Percentiles rank a stretch among this genome's conserved stretches.
Conservation (phyloP, 2,888 invertebrate species). For the Dicyrtoma fusca region DNA sequence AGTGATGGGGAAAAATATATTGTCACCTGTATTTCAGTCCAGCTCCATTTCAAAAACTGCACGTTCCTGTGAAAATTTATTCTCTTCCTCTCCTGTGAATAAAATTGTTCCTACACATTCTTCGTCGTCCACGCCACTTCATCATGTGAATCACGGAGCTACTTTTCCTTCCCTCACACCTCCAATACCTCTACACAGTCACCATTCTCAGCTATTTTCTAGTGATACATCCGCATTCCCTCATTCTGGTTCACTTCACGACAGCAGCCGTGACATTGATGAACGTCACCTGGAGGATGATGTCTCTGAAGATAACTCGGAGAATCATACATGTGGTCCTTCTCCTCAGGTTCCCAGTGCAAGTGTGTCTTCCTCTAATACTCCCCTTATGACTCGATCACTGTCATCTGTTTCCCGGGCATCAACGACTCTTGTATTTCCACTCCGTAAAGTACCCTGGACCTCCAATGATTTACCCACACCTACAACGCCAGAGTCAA, state of each 20-base stretch:
- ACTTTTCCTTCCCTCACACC: background rate
- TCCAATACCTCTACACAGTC: background rate
- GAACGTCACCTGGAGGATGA: no score
- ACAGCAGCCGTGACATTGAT: background rate
- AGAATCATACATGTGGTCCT: background rate
- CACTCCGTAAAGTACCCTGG: slow-evolving; percentile 42
- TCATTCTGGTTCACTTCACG: background rate
- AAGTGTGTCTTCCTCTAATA: slow-evolving; percentile 42
- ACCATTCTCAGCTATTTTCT: no score
- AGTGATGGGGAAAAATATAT: no score
- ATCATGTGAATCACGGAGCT: background rate
- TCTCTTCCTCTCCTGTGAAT: no score
- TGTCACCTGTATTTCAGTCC: background rate
- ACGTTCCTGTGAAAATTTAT: no score
- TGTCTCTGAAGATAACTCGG: no score
- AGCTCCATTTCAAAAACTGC: background rate
- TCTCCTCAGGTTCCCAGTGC: background rate
- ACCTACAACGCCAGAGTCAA: slow-evolving; percentile 42
- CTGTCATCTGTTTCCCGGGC: slow-evolving; percentile 41
- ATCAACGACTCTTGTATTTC: slow-evolving; percentile 48
- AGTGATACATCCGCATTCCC: background rate
- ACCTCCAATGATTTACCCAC: slow-evolving; percentile 44
- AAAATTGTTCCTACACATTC: background rate
- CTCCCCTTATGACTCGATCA: slow-evolving; percentile 51
- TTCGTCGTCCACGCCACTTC: background rate